phyloP scores from a whole-genome alignment of 2,797 vertebrate genomes.

The Scolopax rusticola region DNA sequence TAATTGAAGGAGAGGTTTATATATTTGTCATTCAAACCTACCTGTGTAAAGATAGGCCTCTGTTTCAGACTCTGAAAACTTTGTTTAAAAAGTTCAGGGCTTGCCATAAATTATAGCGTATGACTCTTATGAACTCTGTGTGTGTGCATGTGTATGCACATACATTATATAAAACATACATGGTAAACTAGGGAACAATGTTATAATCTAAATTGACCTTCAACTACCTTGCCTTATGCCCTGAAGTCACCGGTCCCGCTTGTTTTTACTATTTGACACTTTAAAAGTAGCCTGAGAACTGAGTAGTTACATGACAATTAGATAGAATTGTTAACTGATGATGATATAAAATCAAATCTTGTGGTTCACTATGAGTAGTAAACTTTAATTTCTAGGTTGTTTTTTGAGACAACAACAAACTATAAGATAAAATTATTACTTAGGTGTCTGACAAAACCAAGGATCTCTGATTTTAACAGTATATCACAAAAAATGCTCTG shows the following conservation, averaged over 20 bases:
- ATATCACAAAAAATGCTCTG: not conserved
- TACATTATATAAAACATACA: not conserved
- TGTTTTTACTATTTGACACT: not conserved
- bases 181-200: not conserved
- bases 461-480: not conserved
- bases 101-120: not conserved
- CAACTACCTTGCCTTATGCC: not conserved
- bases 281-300: not conserved
- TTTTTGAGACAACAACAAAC: not conserved
- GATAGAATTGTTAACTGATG: not conserved
- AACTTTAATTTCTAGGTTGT: not conserved
- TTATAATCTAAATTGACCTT: not conserved
- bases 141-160: not conserved
- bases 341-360: not conserved
- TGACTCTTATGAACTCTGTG: not conserved
- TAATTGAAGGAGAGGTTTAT: not conserved
- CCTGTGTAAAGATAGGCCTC: fast-evolving
- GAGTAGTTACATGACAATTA: slow-evolving; percentile 4
- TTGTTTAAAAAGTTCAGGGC: not conserved
- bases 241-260: not conserved
- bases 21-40: not conserved
- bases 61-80: not conserved
- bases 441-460: not conserved
- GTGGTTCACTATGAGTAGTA: not conserved
- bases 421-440: not conserved